Conservation (phyloP, 2,113 vertebrate genomes). For the Paradoxurus hermaphroditus region DNA sequence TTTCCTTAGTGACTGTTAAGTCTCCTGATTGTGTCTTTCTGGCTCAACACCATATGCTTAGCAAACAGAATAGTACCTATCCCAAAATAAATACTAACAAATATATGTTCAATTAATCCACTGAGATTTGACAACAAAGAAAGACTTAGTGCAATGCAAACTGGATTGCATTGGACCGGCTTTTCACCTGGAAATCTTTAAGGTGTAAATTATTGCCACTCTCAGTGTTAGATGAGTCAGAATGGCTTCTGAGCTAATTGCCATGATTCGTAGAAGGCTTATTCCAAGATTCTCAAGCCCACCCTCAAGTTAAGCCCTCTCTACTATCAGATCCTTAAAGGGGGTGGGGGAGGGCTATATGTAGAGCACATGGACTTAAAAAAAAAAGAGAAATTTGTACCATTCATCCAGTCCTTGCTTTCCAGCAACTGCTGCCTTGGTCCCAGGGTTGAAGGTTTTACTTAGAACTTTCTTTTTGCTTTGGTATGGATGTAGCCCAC, state of each 20-base stretch:
- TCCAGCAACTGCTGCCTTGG: neutral
- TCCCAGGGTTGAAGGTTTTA: neutral
- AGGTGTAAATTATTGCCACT: neutral
- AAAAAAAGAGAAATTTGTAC: neutral
- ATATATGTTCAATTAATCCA: neutral
- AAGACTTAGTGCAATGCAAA: too few species aligned
- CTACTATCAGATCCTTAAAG: neutral
- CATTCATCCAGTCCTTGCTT: neutral
- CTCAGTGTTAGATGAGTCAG: neutral
- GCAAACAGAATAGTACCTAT: neutral
- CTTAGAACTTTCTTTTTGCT: neutral
- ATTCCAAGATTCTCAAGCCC: neutral
- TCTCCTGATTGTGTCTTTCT: neutral
- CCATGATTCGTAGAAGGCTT: neutral
- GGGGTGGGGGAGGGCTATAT: fast-evolving
- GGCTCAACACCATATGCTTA: neutral
- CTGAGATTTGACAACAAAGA: neutral
- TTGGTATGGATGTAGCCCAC: neutral
- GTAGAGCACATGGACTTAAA: too few species aligned
- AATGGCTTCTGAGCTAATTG: neutral
- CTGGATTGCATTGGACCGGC: neutral
- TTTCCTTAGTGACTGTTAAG: neutral
- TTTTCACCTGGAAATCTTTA: neutral
- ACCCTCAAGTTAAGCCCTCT: neutral
- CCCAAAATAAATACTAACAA: neutral